phyloP scores from a whole-genome alignment of 2,797 vertebrate genomes.

The Neosilurus mollespiculum region DNA sequence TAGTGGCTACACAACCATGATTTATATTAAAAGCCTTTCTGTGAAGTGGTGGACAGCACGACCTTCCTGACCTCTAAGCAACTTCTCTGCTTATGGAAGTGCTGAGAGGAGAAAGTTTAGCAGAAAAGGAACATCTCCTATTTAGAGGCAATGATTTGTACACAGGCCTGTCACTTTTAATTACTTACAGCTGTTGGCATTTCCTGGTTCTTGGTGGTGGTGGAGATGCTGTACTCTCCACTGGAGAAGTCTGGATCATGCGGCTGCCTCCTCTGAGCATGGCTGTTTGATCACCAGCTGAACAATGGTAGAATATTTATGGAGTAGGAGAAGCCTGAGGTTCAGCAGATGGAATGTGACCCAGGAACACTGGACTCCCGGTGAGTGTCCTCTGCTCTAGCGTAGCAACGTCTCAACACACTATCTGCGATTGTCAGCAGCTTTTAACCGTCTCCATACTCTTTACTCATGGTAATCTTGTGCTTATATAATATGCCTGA shows the following conservation, averaged over 20 bases:
- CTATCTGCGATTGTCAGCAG: constrained; percentile 37
- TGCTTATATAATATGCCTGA: background rate
- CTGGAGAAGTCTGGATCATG: constrained; percentile 6
- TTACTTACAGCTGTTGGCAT: constrained; percentile 57
- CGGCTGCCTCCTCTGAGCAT: background rate
- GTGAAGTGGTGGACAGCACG: background rate
- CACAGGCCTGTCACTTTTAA: constrained; percentile 65
- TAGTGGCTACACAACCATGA: background rate
- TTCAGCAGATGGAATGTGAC: constrained; percentile 59
- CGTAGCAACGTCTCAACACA: background rate
- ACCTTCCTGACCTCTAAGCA: constrained; percentile 28
- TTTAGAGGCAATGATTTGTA: constrained; percentile 55
- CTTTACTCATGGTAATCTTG: background rate
- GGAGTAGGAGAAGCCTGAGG: constrained; percentile 40
- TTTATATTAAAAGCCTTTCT: constrained; percentile 32
- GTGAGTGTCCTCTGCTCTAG: constrained; percentile 13
- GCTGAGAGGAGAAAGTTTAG: constrained; percentile 34
- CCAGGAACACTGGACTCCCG: constrained; percentile 40
- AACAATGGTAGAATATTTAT: constrained; percentile 51
- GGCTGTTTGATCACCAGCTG: constrained; percentile 16
- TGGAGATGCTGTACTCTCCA: constrained; percentile 17
- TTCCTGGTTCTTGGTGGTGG: constrained; percentile 60
- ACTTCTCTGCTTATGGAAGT: constrained; percentile 27
- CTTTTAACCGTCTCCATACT: constrained; percentile 22
- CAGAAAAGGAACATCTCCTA: constrained; percentile 38